phyloP scores from a whole-genome alignment of 2,888 invertebrate species.

The Carterocephalus palaemon region DNA sequence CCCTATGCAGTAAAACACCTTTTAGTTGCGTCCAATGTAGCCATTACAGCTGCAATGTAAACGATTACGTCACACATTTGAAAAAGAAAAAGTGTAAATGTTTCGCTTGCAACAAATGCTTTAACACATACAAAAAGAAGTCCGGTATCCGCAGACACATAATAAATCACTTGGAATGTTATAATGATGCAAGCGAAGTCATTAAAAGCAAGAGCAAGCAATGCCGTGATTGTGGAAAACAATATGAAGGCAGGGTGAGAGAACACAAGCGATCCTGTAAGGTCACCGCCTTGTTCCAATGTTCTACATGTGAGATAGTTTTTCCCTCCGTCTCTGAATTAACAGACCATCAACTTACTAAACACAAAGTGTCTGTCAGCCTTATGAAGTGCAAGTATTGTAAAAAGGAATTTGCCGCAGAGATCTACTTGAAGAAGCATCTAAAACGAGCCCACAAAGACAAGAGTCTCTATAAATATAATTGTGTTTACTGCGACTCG shows the following conservation, averaged over 20 bases:
- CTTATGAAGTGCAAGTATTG: slow-evolving; percentile 52
- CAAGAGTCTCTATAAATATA: slow-evolving; percentile 57
- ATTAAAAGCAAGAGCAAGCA: slow-evolving; percentile 1
- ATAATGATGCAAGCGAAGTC: background rate
- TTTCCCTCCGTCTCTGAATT: slow-evolving; percentile 45
- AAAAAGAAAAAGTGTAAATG: slow-evolving; percentile 36
- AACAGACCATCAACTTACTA: slow-evolving; percentile 43
- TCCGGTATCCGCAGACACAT: slow-evolving; percentile 38
- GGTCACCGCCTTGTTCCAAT: slow-evolving; percentile 42
- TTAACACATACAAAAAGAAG: slow-evolving; percentile 38
- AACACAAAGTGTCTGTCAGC: slow-evolving; percentile 44
- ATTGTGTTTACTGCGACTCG: slow-evolving; percentile 48
- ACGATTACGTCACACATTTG: slow-evolving; percentile 45
- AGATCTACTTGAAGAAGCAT: slow-evolving; percentile 46
- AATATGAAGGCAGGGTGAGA: slow-evolving; percentile 24
- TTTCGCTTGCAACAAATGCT: slow-evolving; percentile 46
- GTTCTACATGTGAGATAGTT: slow-evolving; percentile 41
- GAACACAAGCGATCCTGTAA: slow-evolving; percentile 43
- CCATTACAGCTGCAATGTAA: slow-evolving; percentile 28
- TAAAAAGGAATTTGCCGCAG: slow-evolving; percentile 50
- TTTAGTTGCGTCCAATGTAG: slow-evolving; percentile 45
- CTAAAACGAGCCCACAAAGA: slow-evolving; percentile 44
- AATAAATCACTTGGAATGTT: slow-evolving; percentile 24
- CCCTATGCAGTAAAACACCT: slow-evolving; percentile 26
- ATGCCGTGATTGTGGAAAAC: slow-evolving; percentile 43